These are phyloP conservation scores for Cataglyphis albicans DNA, from an alignment of 2,888 invertebrate species.

Conservation along the genomic window DNA sequence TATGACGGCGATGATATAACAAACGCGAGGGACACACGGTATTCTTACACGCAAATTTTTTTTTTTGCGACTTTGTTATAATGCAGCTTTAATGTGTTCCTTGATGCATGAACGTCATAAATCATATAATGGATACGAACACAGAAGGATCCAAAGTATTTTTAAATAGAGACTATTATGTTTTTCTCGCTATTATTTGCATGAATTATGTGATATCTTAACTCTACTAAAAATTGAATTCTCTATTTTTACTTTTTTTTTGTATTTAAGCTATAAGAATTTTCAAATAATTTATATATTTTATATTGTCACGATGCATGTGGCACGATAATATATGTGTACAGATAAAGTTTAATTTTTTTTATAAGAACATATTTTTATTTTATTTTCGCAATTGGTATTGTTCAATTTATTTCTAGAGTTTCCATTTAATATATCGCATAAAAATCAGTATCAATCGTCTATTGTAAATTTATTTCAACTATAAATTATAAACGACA, in stretches of 20 bases:
- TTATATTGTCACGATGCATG: neutral
- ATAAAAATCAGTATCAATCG: neutral
- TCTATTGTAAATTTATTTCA: slow-evolving; percentile 22
- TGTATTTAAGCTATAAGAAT: neutral
- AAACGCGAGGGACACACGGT: slow-evolving; percentile 16
- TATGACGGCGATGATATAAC: slow-evolving; percentile 4
- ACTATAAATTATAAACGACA: slow-evolving; percentile 3
- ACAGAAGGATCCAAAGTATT: neutral
- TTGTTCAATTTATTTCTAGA: neutral
- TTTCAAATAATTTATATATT: neutral
- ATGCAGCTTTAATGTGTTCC: neutral
- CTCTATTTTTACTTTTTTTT: too few relatives aligned
- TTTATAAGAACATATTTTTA: neutral
- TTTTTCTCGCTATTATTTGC: neutral
- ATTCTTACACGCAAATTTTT: slow-evolving; percentile 20
- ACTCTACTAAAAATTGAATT: neutral
- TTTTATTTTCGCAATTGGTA: neutral
- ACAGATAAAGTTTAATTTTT: neutral
- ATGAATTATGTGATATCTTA: neutral
- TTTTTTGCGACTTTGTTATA: neutral
- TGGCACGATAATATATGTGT: neutral
- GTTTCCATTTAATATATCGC: slow-evolving; percentile 5
- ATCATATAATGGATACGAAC: slow-evolving; percentile 1
- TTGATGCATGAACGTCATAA: neutral
- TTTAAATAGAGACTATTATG: neutral